These are phyloP conservation scores for Drepana falcataria DNA, from an alignment of 2,888 invertebrate species.

Conservation along the genomic window DNA sequence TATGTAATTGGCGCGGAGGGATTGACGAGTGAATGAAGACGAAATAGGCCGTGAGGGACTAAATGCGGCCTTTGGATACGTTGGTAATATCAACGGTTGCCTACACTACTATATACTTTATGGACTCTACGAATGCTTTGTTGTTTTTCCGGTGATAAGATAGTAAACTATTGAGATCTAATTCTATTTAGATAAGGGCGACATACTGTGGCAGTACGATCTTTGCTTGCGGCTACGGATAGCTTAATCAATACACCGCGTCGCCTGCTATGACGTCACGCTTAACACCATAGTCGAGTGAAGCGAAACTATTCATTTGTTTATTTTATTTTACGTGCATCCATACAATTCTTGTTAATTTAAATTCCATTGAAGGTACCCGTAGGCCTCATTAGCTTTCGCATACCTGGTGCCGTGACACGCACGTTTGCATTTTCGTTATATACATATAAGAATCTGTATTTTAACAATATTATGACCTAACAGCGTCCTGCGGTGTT, in stretches of 20 bases:
- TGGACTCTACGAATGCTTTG: conserved; percentile 18
- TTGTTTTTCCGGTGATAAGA: conserved; percentile 32
- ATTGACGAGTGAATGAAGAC: no score
- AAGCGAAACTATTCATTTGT: conserved; percentile 3
- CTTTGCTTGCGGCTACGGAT: conserved; percentile 24
- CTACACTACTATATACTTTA: background rate
- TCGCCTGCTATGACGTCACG: conserved; percentile 21
- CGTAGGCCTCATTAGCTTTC: background rate
- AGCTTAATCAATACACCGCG: conserved; percentile 16
- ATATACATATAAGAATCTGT: background rate
- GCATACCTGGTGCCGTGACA: background rate
- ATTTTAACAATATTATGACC: no score
- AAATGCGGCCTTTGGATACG: no score
- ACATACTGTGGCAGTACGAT: conserved; percentile 20
- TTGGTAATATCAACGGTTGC: no score
- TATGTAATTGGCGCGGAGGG: no score
- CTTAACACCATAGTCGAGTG: conserved; percentile 7
- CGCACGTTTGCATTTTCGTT: background rate
- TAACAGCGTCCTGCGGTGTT: no score
- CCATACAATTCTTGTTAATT: background rate
- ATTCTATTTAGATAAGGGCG: conserved; percentile 25
- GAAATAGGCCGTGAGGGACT: no score
- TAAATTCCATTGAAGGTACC: background rate
- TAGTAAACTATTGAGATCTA: conserved; percentile 32
- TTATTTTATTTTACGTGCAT: conserved; percentile 1